Conservation (phyloP, 2,113 vertebrate genomes). For the Hippocampus comes region DNA sequence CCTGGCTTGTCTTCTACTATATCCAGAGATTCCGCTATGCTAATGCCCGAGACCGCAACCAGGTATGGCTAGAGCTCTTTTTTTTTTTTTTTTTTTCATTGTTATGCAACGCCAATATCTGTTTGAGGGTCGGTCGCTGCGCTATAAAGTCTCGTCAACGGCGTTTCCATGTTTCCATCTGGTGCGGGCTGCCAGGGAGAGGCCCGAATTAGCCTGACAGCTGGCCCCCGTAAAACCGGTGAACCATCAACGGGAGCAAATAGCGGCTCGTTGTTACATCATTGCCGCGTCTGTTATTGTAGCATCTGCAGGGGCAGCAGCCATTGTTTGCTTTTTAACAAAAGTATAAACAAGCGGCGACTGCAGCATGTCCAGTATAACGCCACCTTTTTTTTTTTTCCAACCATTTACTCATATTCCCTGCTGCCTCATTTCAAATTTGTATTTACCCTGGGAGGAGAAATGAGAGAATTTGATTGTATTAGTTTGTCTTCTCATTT, state of each 20-base stretch:
- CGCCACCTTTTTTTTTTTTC: background rate
- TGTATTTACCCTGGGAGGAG: background rate
- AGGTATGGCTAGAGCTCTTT: constrained; percentile 74
- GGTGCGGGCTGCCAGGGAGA: background rate
- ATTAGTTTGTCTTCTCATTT: too few species aligned
- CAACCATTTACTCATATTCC: background rate
- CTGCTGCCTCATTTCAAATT: background rate
- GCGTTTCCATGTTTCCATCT: constrained; percentile 16
- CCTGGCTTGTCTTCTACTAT: constrained; percentile 99
- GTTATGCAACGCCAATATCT: background rate
- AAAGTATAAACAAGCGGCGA: background rate
- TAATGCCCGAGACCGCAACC: constrained; percentile 92
- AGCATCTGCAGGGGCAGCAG: background rate
- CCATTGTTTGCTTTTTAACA: background rate
- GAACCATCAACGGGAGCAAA: constrained; percentile 50
- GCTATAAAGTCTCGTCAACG: background rate
- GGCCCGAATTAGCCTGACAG: constrained; percentile 34
- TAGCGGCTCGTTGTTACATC: constrained; percentile 4
- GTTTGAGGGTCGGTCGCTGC: background rate
- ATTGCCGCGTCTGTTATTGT: background rate
- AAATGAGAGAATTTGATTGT: background rate
- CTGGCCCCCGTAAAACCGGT: constrained; percentile 27
- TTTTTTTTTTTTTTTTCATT: background rate
- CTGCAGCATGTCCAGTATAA: background rate
- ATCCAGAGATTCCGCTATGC: constrained; percentile 98